These are phyloP conservation scores for Amphiura filiformis DNA, from an alignment of 35 echinoderm and acorn worm species.

Conservation along the genomic window DNA sequence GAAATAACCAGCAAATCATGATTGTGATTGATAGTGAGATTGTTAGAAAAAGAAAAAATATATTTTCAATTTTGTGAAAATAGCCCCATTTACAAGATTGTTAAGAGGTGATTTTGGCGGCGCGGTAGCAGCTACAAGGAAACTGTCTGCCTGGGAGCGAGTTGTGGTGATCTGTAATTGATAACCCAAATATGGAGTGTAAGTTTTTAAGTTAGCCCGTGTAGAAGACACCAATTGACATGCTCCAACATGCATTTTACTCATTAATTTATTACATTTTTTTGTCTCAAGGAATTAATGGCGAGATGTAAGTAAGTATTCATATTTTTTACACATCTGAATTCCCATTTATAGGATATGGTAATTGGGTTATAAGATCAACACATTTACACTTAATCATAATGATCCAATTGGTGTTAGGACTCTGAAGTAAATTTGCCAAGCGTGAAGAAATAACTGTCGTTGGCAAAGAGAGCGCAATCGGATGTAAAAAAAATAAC, in stretches of 20 bases:
- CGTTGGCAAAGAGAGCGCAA: too few species aligned
- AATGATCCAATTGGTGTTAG: background rate
- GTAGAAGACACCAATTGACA: background rate
- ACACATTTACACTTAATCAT: background rate
- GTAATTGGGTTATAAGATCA: constrained; percentile 15
- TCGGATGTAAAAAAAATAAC: background rate
- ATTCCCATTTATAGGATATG: background rate
- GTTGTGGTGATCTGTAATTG: background rate
- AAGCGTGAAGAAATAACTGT: background rate
- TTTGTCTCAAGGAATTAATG: constrained; percentile 7
- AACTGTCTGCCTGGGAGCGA: background rate
- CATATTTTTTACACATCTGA: background rate
- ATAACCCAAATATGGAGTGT: constrained; percentile 14
- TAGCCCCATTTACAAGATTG: constrained; percentile 5
- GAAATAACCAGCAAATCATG: background rate
- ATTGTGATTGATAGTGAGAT: background rate
- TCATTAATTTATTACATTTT: constrained; percentile 8
- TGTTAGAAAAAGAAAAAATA: background rate
- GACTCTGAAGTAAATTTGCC: background rate
- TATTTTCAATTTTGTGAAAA: constrained; percentile 9
- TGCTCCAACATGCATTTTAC: constrained; percentile 11
- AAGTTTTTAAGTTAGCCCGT: background rate
- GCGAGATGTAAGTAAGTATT: background rate
- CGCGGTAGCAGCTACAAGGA: background rate
- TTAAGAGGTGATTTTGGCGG: background rate